Conservation (phyloP, 1,140 invertebrate genomes). For the Saccostrea echinata region DNA sequence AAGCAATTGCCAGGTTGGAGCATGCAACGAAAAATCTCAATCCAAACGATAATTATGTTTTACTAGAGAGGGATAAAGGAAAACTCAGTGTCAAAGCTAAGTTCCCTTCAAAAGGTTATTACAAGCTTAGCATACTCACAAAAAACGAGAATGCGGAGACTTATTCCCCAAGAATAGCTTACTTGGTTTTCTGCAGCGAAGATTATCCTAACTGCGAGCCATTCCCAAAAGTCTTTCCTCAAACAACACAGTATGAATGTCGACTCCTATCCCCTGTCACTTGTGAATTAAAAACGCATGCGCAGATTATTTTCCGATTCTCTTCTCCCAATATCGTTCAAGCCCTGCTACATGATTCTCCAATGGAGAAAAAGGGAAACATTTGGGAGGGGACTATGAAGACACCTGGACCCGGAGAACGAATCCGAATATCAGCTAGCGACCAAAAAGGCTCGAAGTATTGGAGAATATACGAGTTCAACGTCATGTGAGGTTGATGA, state of each 20-base stretch:
- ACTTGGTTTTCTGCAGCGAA: conserved; percentile 24
- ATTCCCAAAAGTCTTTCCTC: conserved; percentile 32
- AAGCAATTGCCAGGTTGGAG: conserved; percentile 27
- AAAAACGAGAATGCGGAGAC: conserved; percentile 46
- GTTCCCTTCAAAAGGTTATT: conserved; percentile 45
- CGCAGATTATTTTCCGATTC: background rate
- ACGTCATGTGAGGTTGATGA: background rate
- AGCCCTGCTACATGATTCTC: conserved; percentile 9
- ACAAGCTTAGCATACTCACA: conserved; percentile 46
- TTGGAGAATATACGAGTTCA: conserved; percentile 36
- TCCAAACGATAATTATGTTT: conserved; percentile 16
- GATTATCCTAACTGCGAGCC: background rate
- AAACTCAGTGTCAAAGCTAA: conserved; percentile 30
- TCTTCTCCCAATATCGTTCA: conserved; percentile 22
- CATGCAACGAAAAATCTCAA: conserved; percentile 6
- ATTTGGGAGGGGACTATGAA: conserved; percentile 1
- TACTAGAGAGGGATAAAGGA: background rate
- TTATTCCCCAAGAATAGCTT: conserved; percentile 28
- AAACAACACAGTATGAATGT: conserved; percentile 38
- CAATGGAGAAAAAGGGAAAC: conserved; percentile 16
- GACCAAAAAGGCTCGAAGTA: conserved; percentile 12
- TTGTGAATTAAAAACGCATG: background rate
- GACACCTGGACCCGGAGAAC: background rate
- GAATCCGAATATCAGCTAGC: background rate
- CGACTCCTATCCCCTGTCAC: conserved; percentile 8